phyloP scores from a whole-genome alignment of 2,113 vertebrate species.

The Picathartes gymnocephalus region DNA sequence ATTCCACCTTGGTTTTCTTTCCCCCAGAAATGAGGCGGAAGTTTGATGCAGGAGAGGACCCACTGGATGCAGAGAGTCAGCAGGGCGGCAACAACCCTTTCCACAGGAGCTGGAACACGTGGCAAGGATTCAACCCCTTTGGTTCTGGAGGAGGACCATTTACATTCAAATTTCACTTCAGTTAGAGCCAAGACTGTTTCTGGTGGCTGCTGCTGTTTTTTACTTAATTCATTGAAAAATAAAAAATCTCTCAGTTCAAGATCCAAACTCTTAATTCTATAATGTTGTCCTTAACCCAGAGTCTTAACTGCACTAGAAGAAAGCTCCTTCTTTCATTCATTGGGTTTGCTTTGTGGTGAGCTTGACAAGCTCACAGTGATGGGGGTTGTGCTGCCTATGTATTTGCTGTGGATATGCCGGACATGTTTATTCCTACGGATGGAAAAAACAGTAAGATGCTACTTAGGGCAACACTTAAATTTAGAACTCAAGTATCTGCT shows the following conservation, averaged over 20 bases:
- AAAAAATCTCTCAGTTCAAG: constrained; percentile 59
- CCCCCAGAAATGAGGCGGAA: constrained; percentile 91
- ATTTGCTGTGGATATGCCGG: not conserved
- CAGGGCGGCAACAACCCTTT: constrained; percentile 84
- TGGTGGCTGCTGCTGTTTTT: constrained; percentile 49
- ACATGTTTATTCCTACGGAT: not conserved
- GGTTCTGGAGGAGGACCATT: constrained; percentile 92
- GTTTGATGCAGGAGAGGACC: constrained; percentile 94
- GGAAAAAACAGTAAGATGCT: not conserved
- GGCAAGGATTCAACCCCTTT: constrained; percentile 96
- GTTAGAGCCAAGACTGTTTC: constrained; percentile 78
- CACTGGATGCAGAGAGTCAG: constrained; percentile 93
- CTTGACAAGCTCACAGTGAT: not conserved
- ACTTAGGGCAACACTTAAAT: constrained; percentile 27
- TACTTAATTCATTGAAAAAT: constrained; percentile 60
- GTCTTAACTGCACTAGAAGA: constrained; percentile 35
- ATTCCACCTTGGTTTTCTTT: not conserved
- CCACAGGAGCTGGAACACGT: constrained; percentile 85
- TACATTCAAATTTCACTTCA: constrained; percentile 94
- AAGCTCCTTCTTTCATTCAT: not conserved
- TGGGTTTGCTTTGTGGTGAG: not conserved
- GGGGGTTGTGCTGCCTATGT: not conserved
- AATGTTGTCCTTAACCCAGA: constrained; percentile 66
- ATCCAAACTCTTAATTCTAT: constrained; percentile 55
- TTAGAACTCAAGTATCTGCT: constrained; percentile 42